Evolutionary conservation across 2,113 vertebrate genomes (phyloP).

Genomic region (Pollachius pollachius): DNA sequence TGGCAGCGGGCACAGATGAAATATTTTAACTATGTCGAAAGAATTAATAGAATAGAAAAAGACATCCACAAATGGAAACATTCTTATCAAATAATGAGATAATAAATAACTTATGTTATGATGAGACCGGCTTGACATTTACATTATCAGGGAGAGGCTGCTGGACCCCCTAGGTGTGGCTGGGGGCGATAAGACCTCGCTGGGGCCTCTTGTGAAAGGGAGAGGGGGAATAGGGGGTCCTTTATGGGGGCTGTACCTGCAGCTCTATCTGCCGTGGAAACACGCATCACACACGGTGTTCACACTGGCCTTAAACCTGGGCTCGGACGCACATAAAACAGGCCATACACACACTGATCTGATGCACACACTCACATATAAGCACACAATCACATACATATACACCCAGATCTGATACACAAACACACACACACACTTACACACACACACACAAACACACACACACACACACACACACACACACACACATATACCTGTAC

Average conservation of each 20-base stretch:
- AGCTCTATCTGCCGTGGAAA: slow-evolving; percentile 63
- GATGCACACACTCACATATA: background rate
- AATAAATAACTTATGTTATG: slow-evolving; percentile 82
- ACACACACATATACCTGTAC: background rate
- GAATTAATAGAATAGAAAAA: slow-evolving; percentile 73
- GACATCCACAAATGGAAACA: slow-evolving; percentile 70
- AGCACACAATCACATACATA: slow-evolving; percentile 15
- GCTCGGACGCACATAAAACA: slow-evolving; percentile 33
- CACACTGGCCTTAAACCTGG: slow-evolving; percentile 32
- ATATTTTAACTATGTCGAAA: slow-evolving; percentile 68
- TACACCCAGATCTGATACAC: background rate
- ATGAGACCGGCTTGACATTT: slow-evolving; percentile 72
- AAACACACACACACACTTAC: background rate
- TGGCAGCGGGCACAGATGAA: slow-evolving; percentile 52
- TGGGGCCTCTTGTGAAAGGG: slow-evolving; percentile 60
- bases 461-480: slow-evolving; percentile 18
- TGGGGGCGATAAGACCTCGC: slow-evolving; percentile 65
- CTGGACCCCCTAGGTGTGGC: slow-evolving; percentile 60
- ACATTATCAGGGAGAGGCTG: slow-evolving; percentile 68
- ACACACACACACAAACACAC: slow-evolving; percentile 19
- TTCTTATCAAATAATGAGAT: slow-evolving; percentile 82
- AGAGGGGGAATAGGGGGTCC: slow-evolving; percentile 66
- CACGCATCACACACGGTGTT: slow-evolving; percentile 34
- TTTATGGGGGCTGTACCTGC: slow-evolving; percentile 69
- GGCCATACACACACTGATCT: background rate